These are phyloP conservation scores for Galago senegalensis DNA, from an alignment of 2,797 vertebrate genomes.

Conservation along the genomic window DNA sequence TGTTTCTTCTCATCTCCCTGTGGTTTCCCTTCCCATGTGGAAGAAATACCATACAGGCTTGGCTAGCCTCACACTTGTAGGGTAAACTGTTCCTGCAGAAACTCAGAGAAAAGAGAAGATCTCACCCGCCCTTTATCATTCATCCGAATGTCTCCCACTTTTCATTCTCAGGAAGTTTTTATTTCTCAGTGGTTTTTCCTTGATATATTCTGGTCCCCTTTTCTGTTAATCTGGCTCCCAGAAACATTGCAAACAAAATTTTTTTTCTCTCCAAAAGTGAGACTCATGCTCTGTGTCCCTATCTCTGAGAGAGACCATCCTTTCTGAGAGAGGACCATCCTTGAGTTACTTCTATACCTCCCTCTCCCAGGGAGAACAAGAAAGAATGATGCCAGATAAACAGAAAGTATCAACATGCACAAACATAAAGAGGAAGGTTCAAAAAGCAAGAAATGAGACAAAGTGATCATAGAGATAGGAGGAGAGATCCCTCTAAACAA, in stretches of 20 bases:
- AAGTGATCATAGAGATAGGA: not conserved
- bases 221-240: conserved; percentile 8
- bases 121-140: not conserved
- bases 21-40: not conserved
- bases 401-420: not conserved
- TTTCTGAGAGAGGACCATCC: not conserved
- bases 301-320: no score
- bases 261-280: no score
- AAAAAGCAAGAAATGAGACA: not conserved
- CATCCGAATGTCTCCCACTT: not conserved
- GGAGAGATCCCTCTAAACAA: not conserved
- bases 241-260: not conserved
- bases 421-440: not conserved
- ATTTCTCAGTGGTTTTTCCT: not conserved
- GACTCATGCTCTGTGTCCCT: not conserved
- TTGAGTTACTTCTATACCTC: not conserved
- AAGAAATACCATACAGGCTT: not conserved
- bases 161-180: not conserved
- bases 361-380: not conserved
- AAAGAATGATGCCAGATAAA: not conserved
- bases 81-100: not conserved
- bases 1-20: not conserved
- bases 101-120: not conserved
- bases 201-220: not conserved
- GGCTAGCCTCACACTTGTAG: not conserved